Base-by-base conservation (phyloP, 2,113 vertebrate genomes). In the Dendrocopos noguchii region DNA sequence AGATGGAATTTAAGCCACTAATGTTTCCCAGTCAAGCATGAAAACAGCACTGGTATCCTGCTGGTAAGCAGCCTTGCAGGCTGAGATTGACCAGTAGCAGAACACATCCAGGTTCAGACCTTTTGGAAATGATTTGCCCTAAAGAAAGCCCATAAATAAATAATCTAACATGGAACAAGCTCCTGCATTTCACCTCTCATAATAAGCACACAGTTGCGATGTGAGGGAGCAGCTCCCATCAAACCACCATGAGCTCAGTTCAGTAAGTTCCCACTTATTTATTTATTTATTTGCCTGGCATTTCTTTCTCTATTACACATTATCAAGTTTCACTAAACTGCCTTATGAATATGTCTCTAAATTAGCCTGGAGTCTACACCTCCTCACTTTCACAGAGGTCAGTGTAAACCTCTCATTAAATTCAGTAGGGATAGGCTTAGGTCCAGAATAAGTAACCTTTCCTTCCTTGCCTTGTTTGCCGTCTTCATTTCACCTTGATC, bases 401-500 rank as follows among this genome's bases (percentile, higher is more conserved):
- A 0, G 25, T 2, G 3, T 46, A 91, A 94, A 95, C 70, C 63
- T 59, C 24, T 83, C 24, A 71, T 80, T 94, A 95, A 68, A 71
- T 78, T 75, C 59, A 59, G 57, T 28, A 81, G 63, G 29, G 67
- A 75, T 10, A 78, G 50, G 12, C 84, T 83, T 71, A 46, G 31
- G 88, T 91, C 75, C 78, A 88, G 56, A 70, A 56, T 20, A 50
- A 72, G 84, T 87, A 95, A 90, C 85, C 80, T 94, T 81, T 72
- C 77, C 61, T 80, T 72, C 28, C 80, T 78, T 91, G 39, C 44
- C 50, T 83, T 94, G 85, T 93, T 94, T 93, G 80, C 65, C 92
- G 91, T 95, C 91, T 90, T 95, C 80, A 74, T 80, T 95, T 96
- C 95, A 94, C 90, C 93, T 96, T 96, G 95, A 70, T 92, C 76